Conservation (phyloP, 2,888 invertebrate genomes). For the Phymatocera aterrima region DNA sequence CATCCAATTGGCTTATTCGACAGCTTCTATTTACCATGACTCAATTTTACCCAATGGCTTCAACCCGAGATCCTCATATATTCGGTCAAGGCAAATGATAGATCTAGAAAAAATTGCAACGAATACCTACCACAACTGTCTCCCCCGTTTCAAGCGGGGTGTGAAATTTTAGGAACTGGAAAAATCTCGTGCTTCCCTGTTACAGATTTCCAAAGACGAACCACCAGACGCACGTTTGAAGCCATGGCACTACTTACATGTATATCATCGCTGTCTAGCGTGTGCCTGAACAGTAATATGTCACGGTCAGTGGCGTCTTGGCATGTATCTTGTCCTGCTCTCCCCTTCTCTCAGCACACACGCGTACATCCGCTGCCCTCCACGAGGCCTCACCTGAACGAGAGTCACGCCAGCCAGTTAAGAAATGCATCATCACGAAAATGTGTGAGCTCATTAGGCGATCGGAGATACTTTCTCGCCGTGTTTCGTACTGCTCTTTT, state of each 20-base stretch:
- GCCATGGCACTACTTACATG: conserved; percentile 47
- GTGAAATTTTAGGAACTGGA: conserved; percentile 16
- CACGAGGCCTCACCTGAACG: conserved; percentile 57
- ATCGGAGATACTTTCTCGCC: conserved; percentile 29
- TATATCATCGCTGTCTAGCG: conserved; percentile 70
- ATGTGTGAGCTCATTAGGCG: conserved; percentile 42
- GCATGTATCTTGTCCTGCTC: conserved; percentile 50
- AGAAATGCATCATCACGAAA: conserved; percentile 57
- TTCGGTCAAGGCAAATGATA: not conserved
- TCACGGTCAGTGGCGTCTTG: conserved; percentile 45
- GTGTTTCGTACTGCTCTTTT: not conserved
- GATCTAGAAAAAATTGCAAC: not conserved
- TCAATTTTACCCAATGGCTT: not conserved
- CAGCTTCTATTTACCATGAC: not conserved
- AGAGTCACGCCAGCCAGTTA: conserved; percentile 59
- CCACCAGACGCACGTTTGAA: not conserved
- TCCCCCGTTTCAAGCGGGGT: not conserved
- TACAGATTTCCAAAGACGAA: conserved; percentile 39
- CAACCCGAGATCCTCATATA: not conserved
- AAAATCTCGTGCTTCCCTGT: conserved; percentile 41
- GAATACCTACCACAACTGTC: not conserved
- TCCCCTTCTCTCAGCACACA: conserved; percentile 34
- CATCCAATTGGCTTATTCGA: not conserved
- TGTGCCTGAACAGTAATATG: conserved; percentile 70
- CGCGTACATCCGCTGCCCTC: conserved; percentile 56